phyloP scores from a whole-genome alignment of 2,888 invertebrate genomes.

The Autographa gamma region DNA sequence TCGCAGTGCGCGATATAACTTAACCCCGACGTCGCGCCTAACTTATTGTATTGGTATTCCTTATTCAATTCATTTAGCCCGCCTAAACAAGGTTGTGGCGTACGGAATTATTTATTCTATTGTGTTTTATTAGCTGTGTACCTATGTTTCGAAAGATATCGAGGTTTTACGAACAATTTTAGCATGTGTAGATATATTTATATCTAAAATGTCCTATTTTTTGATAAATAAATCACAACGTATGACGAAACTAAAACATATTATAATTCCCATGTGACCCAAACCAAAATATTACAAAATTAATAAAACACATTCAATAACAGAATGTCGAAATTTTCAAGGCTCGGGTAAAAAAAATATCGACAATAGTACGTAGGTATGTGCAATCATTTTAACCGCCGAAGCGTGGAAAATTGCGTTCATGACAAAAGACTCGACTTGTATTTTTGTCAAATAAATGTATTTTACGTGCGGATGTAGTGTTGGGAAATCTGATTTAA shows the following conservation, averaged over 20 bases:
- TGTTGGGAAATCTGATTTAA: slow-evolving; percentile 54
- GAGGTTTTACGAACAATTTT: not conserved
- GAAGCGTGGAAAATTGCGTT: slow-evolving; percentile 54
- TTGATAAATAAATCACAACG: too few species aligned
- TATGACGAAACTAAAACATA: not conserved
- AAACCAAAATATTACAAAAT: slow-evolving; percentile 50
- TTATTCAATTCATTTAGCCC: slow-evolving; percentile 57
- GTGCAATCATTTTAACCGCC: slow-evolving; percentile 54
- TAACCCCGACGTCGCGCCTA: slow-evolving; percentile 75
- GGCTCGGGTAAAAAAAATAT: slow-evolving; percentile 56
- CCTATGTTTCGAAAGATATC: not conserved
- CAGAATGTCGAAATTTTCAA: slow-evolving; percentile 52
- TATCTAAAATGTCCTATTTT: not conserved
- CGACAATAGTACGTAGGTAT: slow-evolving; percentile 51
- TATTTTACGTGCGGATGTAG: slow-evolving; percentile 42
- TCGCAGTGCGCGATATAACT: slow-evolving; percentile 79
- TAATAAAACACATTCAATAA: slow-evolving; percentile 31
- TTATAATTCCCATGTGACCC: slow-evolving; percentile 14
- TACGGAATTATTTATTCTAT: slow-evolving; percentile 49
- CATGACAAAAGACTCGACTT: slow-evolving; percentile 51
- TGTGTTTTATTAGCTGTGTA: slow-evolving; percentile 10
- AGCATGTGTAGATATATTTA: not conserved
- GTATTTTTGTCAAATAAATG: slow-evolving; percentile 61
- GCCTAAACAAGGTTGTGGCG: slow-evolving; percentile 39
- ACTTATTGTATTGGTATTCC: slow-evolving; percentile 70